These are phyloP conservation scores for Theropithecus gelada DNA, from an alignment of 2,113 vertebrate genomes.

Conservation along the genomic window DNA sequence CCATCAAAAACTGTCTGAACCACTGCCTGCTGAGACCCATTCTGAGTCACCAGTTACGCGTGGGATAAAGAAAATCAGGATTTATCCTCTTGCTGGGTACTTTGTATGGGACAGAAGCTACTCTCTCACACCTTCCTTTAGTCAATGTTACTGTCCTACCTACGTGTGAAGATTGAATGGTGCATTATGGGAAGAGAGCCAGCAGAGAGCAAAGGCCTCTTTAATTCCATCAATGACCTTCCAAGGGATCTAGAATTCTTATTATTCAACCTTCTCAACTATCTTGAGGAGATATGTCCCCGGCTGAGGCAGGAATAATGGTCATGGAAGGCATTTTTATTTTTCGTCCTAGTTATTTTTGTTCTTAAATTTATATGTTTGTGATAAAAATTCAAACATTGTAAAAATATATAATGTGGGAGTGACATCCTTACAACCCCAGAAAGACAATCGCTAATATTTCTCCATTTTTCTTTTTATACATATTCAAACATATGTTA, in stretches of 20 bases:
- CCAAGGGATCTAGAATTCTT: background rate
- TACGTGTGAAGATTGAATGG: background rate
- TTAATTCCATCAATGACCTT: background rate
- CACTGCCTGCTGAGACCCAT: background rate
- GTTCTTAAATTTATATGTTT: background rate
- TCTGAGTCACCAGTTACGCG: background rate
- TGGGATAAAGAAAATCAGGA: background rate
- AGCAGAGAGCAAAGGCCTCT: background rate
- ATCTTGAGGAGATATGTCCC: background rate
- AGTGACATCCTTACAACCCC: background rate
- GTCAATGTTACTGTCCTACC: background rate
- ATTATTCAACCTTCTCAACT: background rate
- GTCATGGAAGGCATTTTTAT: background rate
- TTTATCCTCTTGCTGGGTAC: background rate
- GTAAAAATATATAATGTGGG: background rate
- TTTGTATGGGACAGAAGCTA: background rate
- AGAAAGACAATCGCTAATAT: background rate
- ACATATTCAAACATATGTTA: background rate
- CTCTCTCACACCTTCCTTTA: background rate
- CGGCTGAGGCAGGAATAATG: background rate
- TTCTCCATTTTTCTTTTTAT: background rate
- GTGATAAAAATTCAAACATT: background rate
- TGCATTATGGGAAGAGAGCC: background rate
- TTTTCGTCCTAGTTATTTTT: background rate
- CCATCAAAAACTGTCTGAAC: background rate